Evolutionary conservation across 2,888 invertebrate genomes (phyloP).

Genomic region (Chelonus formosanus): DNA sequence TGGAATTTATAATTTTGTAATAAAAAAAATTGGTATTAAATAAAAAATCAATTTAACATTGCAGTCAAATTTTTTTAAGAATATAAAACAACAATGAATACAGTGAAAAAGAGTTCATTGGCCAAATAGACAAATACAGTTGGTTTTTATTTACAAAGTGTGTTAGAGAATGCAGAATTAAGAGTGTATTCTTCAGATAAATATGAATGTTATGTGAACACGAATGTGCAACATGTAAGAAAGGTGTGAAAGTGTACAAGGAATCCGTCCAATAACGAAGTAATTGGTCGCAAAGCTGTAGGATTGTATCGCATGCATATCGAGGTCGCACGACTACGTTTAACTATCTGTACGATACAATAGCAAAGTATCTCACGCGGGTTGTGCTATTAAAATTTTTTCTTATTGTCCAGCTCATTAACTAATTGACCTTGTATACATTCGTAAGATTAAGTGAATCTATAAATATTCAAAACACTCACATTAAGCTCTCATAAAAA

Average conservation of each 20-base stretch:
- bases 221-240: conserved; percentile 34
- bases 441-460: too few species aligned
- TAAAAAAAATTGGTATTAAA: too few species aligned
- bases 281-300: conserved; percentile 39
- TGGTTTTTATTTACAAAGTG: too few species aligned
- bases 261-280: conserved; percentile 39
- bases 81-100: too few species aligned
- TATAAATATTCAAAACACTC: too few species aligned
- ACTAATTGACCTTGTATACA: too few species aligned
- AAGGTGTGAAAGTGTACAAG: conserved; percentile 46
- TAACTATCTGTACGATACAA: conserved; percentile 11
- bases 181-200: not conserved
- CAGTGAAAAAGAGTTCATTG: too few species aligned
- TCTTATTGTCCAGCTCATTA: conserved; percentile 1
- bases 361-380: not conserved
- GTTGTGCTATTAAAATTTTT: not conserved
- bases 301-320: conserved; percentile 43
- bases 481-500: too few species aligned
- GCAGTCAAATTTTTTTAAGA: too few species aligned
- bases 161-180: not conserved
- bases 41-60: too few species aligned
- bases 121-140: too few species aligned
- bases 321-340: conserved; percentile 41
- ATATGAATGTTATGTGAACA: conserved; percentile 1
- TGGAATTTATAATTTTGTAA: too few species aligned